Evolutionary conservation across 30 jellyfish, hydroid and myxozoan genomes (phyloP).

Genomic region (Aurelia aurita complex sp. Pacific): DNA sequence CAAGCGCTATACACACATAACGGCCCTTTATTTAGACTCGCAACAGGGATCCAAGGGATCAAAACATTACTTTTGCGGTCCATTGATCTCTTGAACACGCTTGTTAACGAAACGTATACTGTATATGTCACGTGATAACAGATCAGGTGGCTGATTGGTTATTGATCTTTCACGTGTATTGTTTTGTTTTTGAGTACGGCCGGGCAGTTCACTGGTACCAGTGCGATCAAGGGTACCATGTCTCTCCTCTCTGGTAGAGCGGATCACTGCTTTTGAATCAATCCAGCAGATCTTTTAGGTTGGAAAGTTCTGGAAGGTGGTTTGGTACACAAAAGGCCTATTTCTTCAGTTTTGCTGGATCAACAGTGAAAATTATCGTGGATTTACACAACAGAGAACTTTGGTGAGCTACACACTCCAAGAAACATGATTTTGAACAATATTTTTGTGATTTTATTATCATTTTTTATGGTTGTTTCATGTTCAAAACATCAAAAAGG

Average conservation of each 20-base stretch:
- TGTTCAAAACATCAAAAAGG: slow-evolving; percentile 41
- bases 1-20: no score
- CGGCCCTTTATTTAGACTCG: no score
- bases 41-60: background rate
- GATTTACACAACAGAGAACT: no score
- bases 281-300: no score
- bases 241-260: slow-evolving; percentile 48
- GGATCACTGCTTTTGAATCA: slow-evolving; percentile 7
- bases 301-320: background rate
- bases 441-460: background rate
- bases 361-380: no score
- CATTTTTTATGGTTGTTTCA: background rate
- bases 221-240: slow-evolving; percentile 62
- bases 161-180: slow-evolving; percentile 5
- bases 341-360: no score
- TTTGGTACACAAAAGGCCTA: no score
- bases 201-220: slow-evolving; percentile 65
- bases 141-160: slow-evolving; percentile 29
- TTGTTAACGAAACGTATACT: background rate
- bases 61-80: slow-evolving; percentile 26
- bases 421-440: no score
- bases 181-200: slow-evolving; percentile 16
- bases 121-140: slow-evolving; percentile 8
- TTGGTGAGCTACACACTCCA: no score
- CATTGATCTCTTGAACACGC: slow-evolving; percentile 60